These are phyloP conservation scores for Epinotia brunnichana DNA, from an alignment of 2,888 invertebrate genomes.

Conservation along the genomic window DNA sequence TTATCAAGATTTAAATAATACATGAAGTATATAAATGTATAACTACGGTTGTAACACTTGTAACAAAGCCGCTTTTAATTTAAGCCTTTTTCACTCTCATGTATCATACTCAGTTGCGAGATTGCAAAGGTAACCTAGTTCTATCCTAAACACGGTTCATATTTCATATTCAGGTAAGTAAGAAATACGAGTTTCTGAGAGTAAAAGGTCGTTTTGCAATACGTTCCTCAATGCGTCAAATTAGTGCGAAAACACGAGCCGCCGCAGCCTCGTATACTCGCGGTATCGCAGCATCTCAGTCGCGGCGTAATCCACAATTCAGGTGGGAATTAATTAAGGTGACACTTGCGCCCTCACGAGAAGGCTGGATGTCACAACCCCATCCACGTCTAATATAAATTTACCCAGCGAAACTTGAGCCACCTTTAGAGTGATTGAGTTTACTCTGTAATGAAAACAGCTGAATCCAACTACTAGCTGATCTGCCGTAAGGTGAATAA, in stretches of 20 bases:
- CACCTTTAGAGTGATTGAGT: slow-evolving; percentile 22
- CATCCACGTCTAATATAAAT: slow-evolving; percentile 36
- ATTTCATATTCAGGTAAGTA: neutral
- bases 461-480: neutral
- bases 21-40: neutral
- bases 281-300: slow-evolving; percentile 34
- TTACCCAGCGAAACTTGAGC: slow-evolving; percentile 38
- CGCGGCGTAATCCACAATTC: slow-evolving; percentile 37
- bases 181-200: neutral
- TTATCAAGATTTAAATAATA: slow-evolving; percentile 7
- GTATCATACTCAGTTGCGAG: neutral
- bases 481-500: slow-evolving; percentile 3
- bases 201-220: slow-evolving; percentile 11
- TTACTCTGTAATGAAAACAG: slow-evolving; percentile 23
- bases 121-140: neutral
- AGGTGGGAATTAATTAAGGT: slow-evolving; percentile 45
- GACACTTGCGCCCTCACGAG: slow-evolving; percentile 40
- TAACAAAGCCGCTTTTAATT: neutral
- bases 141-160: neutral
- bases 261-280: slow-evolving; percentile 34
- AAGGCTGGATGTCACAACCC: slow-evolving; percentile 42
- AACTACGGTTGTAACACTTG: neutral
- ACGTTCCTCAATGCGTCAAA: slow-evolving; percentile 36
- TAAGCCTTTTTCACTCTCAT: neutral
- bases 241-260: slow-evolving; percentile 41